A percentile compares a stretch with the other conserved stretches of the same genome.
Conservation (phyloP, 2,888 invertebrate species). For the Podabrus alpinus region DNA sequence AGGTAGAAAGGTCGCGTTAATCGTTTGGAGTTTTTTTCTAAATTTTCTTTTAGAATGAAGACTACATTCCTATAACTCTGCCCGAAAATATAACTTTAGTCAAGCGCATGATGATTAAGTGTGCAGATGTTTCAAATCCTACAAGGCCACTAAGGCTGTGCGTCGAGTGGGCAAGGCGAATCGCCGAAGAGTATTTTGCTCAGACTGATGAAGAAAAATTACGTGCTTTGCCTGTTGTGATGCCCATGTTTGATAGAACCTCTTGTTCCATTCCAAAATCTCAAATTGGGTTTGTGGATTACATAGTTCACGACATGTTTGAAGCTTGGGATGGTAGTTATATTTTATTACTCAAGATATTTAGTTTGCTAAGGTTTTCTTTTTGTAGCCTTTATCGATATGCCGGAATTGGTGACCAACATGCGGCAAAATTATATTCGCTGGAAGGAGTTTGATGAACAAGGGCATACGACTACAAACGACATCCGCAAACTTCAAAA, state of each 20-base stretch:
- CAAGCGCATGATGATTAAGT: conserved; percentile 97
- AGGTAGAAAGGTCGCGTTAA: conserved; percentile 37
- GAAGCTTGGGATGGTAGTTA: conserved; percentile 91
- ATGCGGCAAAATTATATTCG: conserved; percentile 86
- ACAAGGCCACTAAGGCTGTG: conserved; percentile 82
- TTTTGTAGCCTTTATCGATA: conserved; percentile 83
- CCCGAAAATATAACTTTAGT: conserved; percentile 86
- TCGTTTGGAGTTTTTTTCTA: not conserved
- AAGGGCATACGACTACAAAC: conserved; percentile 72
- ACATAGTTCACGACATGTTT: conserved; percentile 97
- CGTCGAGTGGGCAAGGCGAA: conserved; percentile 92
- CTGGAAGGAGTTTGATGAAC: conserved; percentile 86
- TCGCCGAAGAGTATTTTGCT: conserved; percentile 96
- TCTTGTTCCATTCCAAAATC: conserved; percentile 97
- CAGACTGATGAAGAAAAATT: conserved; percentile 97
- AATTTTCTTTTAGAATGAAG: conserved; percentile 44
- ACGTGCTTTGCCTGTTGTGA: conserved; percentile 88
- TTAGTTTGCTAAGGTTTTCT: not conserved
- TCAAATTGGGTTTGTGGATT: conserved; percentile 96
- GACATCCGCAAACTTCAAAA: conserved; percentile 64
- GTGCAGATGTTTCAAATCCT: conserved; percentile 97
- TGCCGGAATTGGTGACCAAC: conserved; percentile 86
- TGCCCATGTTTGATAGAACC: conserved; percentile 96
- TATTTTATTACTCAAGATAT: not conserved
- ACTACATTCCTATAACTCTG: conserved; percentile 57